Evolutionary conservation across 1,140 invertebrate species (phyloP), one percentile per base, ranked within the genome.

Genomic region (Branchinecta lindahli): DNA sequence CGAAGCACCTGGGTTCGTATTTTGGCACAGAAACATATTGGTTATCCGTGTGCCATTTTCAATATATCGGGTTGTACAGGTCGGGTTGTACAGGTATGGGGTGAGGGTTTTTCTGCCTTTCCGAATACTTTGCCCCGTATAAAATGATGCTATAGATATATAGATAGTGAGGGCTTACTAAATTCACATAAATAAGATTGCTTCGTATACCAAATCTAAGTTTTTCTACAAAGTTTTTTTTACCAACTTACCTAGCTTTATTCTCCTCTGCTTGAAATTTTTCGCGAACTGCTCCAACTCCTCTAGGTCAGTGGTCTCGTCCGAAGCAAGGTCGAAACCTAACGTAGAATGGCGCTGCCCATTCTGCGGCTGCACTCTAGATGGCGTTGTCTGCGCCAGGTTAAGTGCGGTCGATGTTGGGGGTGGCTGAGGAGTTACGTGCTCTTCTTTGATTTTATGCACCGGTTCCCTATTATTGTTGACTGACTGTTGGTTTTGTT

Each of bases 281-380:
- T 96, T 96, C 45, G 94, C 94, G 78, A 97, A 97, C 76, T 96
- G 92, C 79, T 96, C 94, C 45, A 97, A 82, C 77, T 97, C 94
- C 79, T 96, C 93, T 44, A 97, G 84, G 79, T 96, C 94, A 9
- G 92, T 93, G 12, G 92, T 92, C 79, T 96, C 93, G 76, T 96
- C 92, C 0, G 87, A 85, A 15, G 87, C 86, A 10, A 89, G 88
- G 75, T 92, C 90, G 71, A 91, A 81, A 69, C 82, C 74, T 68
- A 77, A 74, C 45, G 75, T 72, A 10, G 78, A 71, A 79, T 72
- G 70, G n/a, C 66, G 70, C 8, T 71, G 70, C 9, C 70, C 68
- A 66, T 72, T 71, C 45, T 69, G 66, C 44, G 68, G n/a, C 18
- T 72, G 73, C 44, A 69, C 68, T n/a, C 71, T 66, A 10, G 9